Evolutionary conservation across 2,797 vertebrate genomes (phyloP), one percentile per base, ranked within the genome.

Genomic region (Betta splendens): DNA sequence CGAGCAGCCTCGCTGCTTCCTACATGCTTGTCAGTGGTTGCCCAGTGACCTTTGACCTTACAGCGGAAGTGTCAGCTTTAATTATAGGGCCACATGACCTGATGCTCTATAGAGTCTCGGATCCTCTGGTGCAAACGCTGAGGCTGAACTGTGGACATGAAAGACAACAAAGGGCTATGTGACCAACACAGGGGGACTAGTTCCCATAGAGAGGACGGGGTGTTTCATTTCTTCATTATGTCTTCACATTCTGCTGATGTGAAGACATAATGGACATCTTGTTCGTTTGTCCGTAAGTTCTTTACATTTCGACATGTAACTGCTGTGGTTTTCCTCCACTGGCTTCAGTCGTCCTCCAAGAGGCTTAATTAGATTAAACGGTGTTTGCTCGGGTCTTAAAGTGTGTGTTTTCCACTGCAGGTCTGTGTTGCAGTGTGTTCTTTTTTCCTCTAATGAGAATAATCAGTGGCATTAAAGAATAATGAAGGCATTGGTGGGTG

Each of bases 1-100:
- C 9, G 7, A 16, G 32, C 36, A 60, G 56, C 49, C 61, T 74
- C 72, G 70, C 68, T 79, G 59, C 75, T 83, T 75, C 63, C 67
- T 89, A 89, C 89, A 88, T 90, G 86, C 64, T 77, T 48, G 45
- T 79, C 76, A 45, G 56, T 77, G 78, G 79, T 64, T 78, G 82
- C 32, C 38, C 38, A 72, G 65, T 59, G 84, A 88, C 83, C 87
- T 84, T 79, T 91, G 88, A 86, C 90, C 92, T 40, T 3, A 29
- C 82, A 36, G 84, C 36, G 66, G 74, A 79, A 32, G 83, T 53
- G 84, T 83, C 72, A 54, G 71, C 43, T 75, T 85, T 90, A 81
- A 88, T 73, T 87, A 84, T 77, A 69, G 43, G 63, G 59, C 65
- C 72, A 59, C 64, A 63, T 16, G 20, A 79, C 65, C 39, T 55